phyloP scores from a whole-genome alignment of 2,888 invertebrate species.

The Craniophora ligustri region DNA sequence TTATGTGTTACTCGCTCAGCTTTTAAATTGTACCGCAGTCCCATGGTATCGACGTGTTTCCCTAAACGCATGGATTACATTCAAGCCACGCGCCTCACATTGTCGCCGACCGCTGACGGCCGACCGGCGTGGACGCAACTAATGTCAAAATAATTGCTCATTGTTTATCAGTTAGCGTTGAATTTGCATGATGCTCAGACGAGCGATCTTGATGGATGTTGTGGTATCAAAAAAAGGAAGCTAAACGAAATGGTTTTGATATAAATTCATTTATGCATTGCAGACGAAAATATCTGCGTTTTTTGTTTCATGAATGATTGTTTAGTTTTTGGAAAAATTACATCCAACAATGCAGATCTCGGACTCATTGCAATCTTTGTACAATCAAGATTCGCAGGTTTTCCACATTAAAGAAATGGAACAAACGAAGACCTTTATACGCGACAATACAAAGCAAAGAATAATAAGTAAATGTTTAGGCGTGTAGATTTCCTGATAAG shows the following conservation, averaged over 20 bases:
- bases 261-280: too few relatives aligned
- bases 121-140: slow-evolving; percentile 17
- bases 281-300: too few relatives aligned
- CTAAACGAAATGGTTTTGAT: neutral
- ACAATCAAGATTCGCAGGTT: too few relatives aligned
- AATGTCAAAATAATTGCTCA: slow-evolving; percentile 53
- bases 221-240: neutral
- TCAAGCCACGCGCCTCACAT: slow-evolving; percentile 40
- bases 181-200: slow-evolving; percentile 36
- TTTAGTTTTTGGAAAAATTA: too few relatives aligned
- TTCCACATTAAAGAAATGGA: too few relatives aligned
- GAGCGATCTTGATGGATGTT: slow-evolving; percentile 6
- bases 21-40: neutral
- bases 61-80: slow-evolving; percentile 52
- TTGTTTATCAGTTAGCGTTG: slow-evolving; percentile 42
- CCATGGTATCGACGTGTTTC: slow-evolving; percentile 45
- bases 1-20: neutral
- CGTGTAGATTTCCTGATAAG: too few relatives aligned
- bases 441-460: too few relatives aligned
- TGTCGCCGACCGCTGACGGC: slow-evolving; percentile 30
- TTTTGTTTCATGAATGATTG: too few relatives aligned
- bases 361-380: too few relatives aligned
- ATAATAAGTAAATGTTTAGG: too few relatives aligned
- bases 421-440: too few relatives aligned
- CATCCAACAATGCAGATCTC: too few relatives aligned